Conservation (phyloP, 2,113 vertebrate genomes). For the Hystrix brachyura region DNA sequence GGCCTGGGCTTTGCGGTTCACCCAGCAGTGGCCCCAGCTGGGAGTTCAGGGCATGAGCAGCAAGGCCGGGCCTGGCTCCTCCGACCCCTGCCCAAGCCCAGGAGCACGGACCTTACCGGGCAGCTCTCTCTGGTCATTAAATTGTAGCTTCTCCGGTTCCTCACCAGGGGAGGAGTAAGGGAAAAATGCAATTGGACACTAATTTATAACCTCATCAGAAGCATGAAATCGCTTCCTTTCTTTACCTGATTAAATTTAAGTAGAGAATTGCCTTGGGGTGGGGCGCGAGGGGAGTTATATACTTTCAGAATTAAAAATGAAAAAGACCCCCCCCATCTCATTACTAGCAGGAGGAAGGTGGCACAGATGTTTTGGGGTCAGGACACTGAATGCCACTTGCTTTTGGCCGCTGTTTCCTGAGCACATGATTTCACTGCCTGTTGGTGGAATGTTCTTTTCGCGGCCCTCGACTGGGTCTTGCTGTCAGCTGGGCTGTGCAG, state of each 20-base stretch:
- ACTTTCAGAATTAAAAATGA: constrained; percentile 37
- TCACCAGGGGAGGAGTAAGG: neutral
- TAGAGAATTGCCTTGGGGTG: neutral
- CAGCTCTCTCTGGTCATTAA: neutral
- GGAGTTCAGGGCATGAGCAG: neutral
- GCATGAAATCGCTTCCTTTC: constrained; percentile 14
- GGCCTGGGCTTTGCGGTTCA: neutral
- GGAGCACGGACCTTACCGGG: neutral
- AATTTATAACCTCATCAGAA: neutral
- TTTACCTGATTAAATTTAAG: neutral
- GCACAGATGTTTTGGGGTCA: neutral
- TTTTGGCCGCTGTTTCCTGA: neutral
- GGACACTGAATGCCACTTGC: neutral
- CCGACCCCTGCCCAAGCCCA: neutral
- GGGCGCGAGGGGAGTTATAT: neutral
- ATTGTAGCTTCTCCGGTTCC: neutral
- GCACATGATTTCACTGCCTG: neutral
- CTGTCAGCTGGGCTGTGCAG: neutral
- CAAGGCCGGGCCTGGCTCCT: neutral
- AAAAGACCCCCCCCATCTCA: neutral
- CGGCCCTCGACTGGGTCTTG: rapidly evolving
- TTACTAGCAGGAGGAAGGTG: neutral
- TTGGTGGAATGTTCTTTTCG: neutral
- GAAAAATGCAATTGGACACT: rapidly evolving
- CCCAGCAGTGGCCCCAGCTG: neutral